These are phyloP conservation scores for Neomorphus geoffroyi DNA, from an alignment of 2,797 vertebrate species.

Conservation along the genomic window DNA sequence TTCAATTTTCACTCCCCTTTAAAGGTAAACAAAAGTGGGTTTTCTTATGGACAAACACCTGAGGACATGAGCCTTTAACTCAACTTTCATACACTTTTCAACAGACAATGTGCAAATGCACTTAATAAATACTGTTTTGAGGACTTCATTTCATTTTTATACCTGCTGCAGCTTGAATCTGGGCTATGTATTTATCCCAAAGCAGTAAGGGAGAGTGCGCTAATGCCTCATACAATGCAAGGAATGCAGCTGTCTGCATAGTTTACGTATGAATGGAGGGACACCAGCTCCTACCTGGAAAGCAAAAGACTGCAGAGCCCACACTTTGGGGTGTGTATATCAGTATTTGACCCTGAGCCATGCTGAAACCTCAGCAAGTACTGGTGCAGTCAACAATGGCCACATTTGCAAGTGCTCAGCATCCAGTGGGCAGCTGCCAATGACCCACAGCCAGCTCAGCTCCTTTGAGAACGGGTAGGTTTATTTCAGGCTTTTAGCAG, in stretches of 20 bases:
- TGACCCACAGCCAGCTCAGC: not conserved
- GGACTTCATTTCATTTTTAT: not conserved
- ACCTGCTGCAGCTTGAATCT: constrained; percentile 31
- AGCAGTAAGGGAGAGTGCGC: not conserved
- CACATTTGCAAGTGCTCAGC: not conserved
- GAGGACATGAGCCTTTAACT: not conserved
- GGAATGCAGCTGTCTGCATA: constrained; percentile 58
- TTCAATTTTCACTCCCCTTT: not conserved
- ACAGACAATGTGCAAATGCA: not conserved
- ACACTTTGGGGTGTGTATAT: not conserved
- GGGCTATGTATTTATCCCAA: not conserved
- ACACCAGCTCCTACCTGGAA: constrained; percentile 22
- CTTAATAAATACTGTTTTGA: not conserved
- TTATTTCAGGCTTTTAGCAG: not conserved
- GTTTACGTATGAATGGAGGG: not conserved
- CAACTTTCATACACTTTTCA: not conserved
- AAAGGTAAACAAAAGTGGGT: not conserved
- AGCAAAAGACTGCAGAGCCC: not conserved
- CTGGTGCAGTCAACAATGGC: rapidly evolving
- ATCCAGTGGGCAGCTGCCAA: not conserved
- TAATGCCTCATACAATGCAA: constrained; percentile 44
- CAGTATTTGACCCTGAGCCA: not conserved
- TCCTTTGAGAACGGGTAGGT: not conserved
- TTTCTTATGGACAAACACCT: not conserved
- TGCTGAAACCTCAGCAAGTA: not conserved